phyloP scores from a whole-genome alignment of 2,888 invertebrate species.

The Drosophila fulvimacula region DNA sequence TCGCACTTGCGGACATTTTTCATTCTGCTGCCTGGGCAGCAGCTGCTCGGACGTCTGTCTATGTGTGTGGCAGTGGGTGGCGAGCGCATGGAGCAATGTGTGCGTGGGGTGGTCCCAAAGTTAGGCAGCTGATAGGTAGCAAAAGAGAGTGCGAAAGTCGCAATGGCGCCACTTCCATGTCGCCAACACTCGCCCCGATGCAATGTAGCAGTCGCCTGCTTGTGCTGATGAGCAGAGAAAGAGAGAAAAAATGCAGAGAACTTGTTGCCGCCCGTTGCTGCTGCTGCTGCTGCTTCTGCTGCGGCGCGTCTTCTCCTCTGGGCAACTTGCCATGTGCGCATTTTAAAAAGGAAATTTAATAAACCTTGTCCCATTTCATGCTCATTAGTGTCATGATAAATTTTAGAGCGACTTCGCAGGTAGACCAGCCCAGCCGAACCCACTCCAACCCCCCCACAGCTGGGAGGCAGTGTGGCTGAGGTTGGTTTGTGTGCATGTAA shows the following conservation, averaged over 20 bases:
- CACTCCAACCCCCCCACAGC: conserved; percentile 1
- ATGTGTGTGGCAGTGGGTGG: conserved; percentile 9
- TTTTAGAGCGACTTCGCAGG: conserved; percentile 55
- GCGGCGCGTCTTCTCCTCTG: conserved; percentile 27
- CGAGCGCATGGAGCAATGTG: not conserved
- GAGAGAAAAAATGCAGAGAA: conserved; percentile 30
- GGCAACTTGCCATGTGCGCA: conserved; percentile 68
- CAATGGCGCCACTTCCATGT: conserved; percentile 61
- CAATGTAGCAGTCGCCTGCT: conserved; percentile 17
- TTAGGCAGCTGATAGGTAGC: conserved; percentile 44
- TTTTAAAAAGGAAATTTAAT: conserved; percentile 77
- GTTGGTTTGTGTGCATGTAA: conserved; percentile 48
- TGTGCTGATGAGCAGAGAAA: conserved; percentile 27
- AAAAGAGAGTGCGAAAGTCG: conserved; percentile 48
- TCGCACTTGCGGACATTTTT: conserved; percentile 81
- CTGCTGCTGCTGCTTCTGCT: conserved; percentile 8
- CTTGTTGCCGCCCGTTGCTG: conserved; percentile 61
- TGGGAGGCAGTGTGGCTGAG: not conserved
- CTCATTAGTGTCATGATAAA: conserved; percentile 79
- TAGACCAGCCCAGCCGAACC: conserved; percentile 18
- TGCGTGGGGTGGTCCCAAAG: conserved; percentile 6
- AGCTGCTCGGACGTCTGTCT: conserved; percentile 64
- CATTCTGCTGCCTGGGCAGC: conserved; percentile 66
- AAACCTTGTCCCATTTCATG: conserved; percentile 78
- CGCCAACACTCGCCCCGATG: conserved; percentile 34